phyloP scores from a whole-genome alignment of 2,113 vertebrate genomes.

The Sarotherodon lohbergeri region DNA sequence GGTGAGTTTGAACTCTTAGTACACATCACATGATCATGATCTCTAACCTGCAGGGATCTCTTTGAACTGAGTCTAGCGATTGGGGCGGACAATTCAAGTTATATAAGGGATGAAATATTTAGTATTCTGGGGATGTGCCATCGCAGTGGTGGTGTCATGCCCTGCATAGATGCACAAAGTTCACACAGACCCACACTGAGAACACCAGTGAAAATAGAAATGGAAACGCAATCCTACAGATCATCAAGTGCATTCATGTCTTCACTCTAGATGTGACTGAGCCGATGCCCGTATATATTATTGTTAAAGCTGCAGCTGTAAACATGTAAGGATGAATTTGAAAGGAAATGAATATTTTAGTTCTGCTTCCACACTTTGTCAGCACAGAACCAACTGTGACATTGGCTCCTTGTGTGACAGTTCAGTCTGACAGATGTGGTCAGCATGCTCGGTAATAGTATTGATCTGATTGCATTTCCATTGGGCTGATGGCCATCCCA shows the following conservation, averaged over 20 bases:
- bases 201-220: neutral
- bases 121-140: constrained; percentile 17
- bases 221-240: constrained; percentile 5
- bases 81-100: neutral
- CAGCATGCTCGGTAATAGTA: constrained; percentile 22
- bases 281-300: neutral
- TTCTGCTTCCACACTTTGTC: neutral
- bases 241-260: neutral
- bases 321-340: neutral
- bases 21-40: neutral
- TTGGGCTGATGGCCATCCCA: constrained; percentile 5
- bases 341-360: neutral
- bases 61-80: constrained; percentile 1
- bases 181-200: constrained; percentile 7
- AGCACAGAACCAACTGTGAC: neutral
- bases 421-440: constrained; percentile 36
- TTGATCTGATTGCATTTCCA: constrained; percentile 46
- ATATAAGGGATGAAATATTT: constrained; percentile 34
- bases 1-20: neutral
- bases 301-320: neutral
- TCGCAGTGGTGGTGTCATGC: neutral
- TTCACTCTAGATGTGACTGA: constrained; percentile 10
- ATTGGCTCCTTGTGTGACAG: constrained; percentile 7
- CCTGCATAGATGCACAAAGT: constrained; percentile 1
- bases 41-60: neutral